These are phyloP conservation scores for Akabosia matsudoensis DNA, from an alignment of 1,140 invertebrate genomes.

Conservation along the genomic window DNA sequence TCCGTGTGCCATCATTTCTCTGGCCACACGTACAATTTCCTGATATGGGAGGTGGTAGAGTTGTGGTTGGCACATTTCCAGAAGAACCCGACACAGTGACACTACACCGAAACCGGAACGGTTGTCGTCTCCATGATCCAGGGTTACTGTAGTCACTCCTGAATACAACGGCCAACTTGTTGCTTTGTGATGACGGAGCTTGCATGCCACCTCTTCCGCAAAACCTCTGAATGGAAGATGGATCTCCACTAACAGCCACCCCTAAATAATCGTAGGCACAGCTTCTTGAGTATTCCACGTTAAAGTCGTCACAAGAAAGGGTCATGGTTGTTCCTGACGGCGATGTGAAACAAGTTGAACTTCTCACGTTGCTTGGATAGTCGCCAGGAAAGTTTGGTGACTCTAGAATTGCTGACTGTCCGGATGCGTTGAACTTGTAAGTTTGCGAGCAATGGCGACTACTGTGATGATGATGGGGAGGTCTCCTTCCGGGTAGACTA, in stretches of 20 bases:
- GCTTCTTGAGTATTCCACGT: constrained; percentile 24
- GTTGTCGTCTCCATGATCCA: neutral
- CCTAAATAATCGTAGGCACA: constrained; percentile 32
- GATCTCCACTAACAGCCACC: neutral
- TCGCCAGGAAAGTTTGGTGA: constrained; percentile 28
- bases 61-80: neutral
- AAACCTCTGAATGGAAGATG: neutral
- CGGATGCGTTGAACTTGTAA: neutral
- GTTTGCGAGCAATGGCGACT: neutral
- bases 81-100: constrained; percentile 14
- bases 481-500: neutral
- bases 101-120: constrained; percentile 26
- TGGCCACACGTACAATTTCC: constrained; percentile 34
- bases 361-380: constrained; percentile 30
- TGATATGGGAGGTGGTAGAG: neutral
- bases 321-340: constrained; percentile 23
- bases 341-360: constrained; percentile 7
- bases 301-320: constrained; percentile 33
- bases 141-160: constrained; percentile 29
- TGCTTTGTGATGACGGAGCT: neutral
- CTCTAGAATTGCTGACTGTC: neutral
- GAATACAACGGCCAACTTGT: constrained; percentile 32
- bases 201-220: constrained; percentile 26
- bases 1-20: constrained; percentile 49
- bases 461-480: neutral